These are phyloP conservation scores for Phylloscopus collybita DNA, from an alignment of 2,797 vertebrate species.

Conservation along the genomic window DNA sequence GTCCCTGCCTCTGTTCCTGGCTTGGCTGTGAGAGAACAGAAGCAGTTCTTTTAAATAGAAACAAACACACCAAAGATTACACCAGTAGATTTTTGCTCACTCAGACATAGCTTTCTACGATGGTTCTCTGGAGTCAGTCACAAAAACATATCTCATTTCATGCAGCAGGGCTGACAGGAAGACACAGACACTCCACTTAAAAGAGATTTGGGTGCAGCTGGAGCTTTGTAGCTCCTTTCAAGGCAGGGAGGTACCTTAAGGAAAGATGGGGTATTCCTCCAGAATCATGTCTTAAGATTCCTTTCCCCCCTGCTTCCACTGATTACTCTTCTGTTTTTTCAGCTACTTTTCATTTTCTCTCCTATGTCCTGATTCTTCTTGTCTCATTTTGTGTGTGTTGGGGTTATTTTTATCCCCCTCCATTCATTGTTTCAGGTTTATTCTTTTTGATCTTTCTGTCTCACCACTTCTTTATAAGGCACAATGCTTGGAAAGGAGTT, in stretches of 20 bases:
- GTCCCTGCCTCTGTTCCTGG: not conserved
- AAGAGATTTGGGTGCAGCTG: not conserved
- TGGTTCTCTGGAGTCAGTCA: not conserved
- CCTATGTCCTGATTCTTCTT: not conserved
- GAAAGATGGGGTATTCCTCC: not conserved
- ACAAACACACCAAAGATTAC: not conserved
- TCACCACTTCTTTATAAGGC: not conserved
- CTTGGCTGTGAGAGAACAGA: not conserved
- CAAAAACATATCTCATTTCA: not conserved
- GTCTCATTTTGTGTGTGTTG: not conserved
- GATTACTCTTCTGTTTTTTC: not conserved
- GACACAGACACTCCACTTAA: not conserved
- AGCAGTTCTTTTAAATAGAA: not conserved
- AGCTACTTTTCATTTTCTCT: not conserved
- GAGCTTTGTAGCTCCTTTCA: not conserved
- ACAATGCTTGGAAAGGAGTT: not conserved
- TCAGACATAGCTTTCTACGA: not conserved
- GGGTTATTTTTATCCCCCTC: rapidly evolving
- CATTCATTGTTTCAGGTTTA: not conserved
- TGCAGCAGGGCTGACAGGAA: not conserved
- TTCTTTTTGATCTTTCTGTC: not conserved
- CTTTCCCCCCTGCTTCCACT: not conserved
- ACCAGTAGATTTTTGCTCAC: not conserved
- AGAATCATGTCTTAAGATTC: not conserved
- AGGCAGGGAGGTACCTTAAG: not conserved